Percentiles rank a stretch among this genome's conserved stretches.
phyloP scores from a whole-genome alignment of 1,140 invertebrate species.

The Meloidogyne exigua region DNA sequence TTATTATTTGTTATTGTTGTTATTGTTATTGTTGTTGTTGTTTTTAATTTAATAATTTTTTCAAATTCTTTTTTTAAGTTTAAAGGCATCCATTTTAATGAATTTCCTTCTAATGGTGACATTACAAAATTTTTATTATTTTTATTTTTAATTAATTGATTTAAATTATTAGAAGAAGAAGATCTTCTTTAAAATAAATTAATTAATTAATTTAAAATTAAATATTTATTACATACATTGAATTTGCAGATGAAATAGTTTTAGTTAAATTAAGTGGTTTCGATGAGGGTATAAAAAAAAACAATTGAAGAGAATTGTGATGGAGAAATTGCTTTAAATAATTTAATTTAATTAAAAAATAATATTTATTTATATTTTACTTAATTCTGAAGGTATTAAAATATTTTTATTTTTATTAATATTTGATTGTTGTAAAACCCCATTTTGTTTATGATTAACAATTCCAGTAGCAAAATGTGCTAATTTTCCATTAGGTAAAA shows the following conservation, averaged over 20 bases:
- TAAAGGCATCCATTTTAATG: constrained; percentile 4
- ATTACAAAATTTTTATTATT: neutral
- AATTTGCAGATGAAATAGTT: neutral
- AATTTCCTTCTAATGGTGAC: neutral
- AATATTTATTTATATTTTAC: neutral
- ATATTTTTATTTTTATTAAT: too few species aligned
- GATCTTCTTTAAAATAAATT: too few species aligned
- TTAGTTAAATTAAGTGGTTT: neutral
- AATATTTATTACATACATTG: too few species aligned
- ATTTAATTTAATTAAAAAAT: too few species aligned
- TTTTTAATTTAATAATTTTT: neutral
- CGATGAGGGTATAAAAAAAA: neutral
- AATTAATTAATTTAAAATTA: too few species aligned
- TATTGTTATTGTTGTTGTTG: neutral
- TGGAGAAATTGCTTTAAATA: neutral
- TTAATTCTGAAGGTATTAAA: neutral
- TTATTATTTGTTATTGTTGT: neutral
- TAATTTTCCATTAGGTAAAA: constrained; percentile 4
- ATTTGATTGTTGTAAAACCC: neutral
- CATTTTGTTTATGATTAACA: neutral
- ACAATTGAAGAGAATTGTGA: neutral
- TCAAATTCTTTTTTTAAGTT: neutral
- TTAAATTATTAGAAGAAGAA: neutral
- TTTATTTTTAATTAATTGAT: too few species aligned
- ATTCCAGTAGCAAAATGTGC: constrained; percentile 6